Evolutionary conservation across 2,888 invertebrate species (phyloP).

Genomic region (Lamellibrachia satsuma): DNA sequence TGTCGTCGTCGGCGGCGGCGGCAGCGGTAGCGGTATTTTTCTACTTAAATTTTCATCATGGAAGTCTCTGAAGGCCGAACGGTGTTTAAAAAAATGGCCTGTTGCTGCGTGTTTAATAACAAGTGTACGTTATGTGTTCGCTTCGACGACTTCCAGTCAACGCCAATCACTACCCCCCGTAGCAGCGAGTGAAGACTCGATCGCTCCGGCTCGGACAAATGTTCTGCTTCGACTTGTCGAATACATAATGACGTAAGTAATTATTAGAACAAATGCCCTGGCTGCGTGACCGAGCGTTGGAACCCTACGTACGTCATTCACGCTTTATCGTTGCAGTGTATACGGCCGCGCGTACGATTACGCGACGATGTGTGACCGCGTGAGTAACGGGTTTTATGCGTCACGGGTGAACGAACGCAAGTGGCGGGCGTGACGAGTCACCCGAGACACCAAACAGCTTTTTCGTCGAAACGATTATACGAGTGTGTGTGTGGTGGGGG

Average conservation of each 20-base stretch:
- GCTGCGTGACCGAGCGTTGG: not conserved
- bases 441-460: not conserved
- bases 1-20: not conserved
- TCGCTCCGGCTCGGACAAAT: not conserved
- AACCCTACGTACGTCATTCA: not conserved
- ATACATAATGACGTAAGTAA: not conserved
- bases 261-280: not conserved
- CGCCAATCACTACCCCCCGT: not conserved
- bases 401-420: not conserved
- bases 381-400: not conserved
- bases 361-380: not conserved
- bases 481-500: not conserved
- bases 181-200: too few species aligned
- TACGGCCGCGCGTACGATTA: constrained; percentile 17
- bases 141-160: not conserved
- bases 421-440: not conserved
- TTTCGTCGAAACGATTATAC: not conserved
- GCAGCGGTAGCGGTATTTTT: too few species aligned
- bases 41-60: too few species aligned
- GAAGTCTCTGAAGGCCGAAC: too few species aligned
- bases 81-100: too few species aligned
- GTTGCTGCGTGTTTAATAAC: too few species aligned
- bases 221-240: not conserved
- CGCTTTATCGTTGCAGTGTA: not conserved
- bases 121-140: not conserved